Base-by-base conservation (phyloP, 1,140 invertebrate genomes). In the Hestina assimilis region DNA sequence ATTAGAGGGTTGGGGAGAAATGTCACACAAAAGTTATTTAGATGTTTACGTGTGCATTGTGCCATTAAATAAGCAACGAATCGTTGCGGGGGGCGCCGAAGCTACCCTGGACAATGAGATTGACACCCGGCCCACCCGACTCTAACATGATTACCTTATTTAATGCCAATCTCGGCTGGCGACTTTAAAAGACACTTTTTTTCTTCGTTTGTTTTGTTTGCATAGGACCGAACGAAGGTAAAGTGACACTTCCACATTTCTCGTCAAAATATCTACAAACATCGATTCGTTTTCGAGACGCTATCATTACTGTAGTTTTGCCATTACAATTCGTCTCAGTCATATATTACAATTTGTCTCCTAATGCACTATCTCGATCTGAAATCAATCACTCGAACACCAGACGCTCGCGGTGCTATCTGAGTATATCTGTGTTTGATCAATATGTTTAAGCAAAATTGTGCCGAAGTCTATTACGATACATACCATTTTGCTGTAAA, bases 11-110 rank as follows among this genome's bases (percentile, higher is more conserved):
- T 68, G 76, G 80, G 78, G 81, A 75, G 72, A 76, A 69, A 48
- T 83, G 81, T 80, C 78, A 80, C 79, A 79, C 81, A 82, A 83
- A 86, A 85, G 80, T 85, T 85, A 87, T 87, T 85, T 87, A 85
- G 83, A 87, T 87, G 83, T 87, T 85, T 87, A 79, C 78, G 80
- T 82, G 83, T 87, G 79, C 80, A 84, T 67, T 75, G 81, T 83
- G 81, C 79, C 82, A 85, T 87, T 82, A 85, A 87, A 87, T 87
- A 79, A 81, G 83, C 79, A 77, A 83, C 68, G 78, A 75, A 79
- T 86, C 74, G 63, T 66, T 68, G 78, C 71, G 69, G 75, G 61
- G 78, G 81, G 68, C 64, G 48, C 59, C 53, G 47, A 29, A n/a
- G n/a, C 69, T 72, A 75, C 69, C 71, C 69, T 72, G 73, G 69